Evolutionary conservation across 2,797 vertebrate species (phyloP), one percentile per base, ranked within the genome.

Genomic region (Gadopsis marmoratus): DNA sequence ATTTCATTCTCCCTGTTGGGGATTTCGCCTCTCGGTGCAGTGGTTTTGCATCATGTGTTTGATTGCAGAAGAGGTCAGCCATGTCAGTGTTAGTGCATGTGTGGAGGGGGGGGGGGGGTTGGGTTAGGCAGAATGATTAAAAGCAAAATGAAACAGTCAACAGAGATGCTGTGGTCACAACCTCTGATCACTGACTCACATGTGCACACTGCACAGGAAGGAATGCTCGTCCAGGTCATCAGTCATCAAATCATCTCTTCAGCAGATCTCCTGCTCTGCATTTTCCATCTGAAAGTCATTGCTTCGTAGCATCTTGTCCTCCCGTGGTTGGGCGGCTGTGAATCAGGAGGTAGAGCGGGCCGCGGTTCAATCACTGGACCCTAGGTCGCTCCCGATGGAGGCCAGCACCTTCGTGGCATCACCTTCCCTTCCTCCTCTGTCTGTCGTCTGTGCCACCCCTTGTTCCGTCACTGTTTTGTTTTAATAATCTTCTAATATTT

Each of bases 21-120:
- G 68, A 71, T 58, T 62, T 55, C 71, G 7, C 7, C 21, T 41
- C 82, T 76, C 58, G 41, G 48, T 14, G 11, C 56, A 79, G 65
- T 35, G 67, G 71, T 14, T 50, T 45, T 67, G 74, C 63, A 54
- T 71, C 67, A 63, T 72, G 74, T 47, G 74, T 60, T 67, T 81
- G 81, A 90, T 82, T 85, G 78, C 66, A 71, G 71, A 33, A 59
- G 21, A 75, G 82, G 78, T 80, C 76, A 67, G 67, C 41, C 69
- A 48, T 51, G 35, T 59, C 69, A 62, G 37, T 62, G 67, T 85
- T 31, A 64, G 79, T 43, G 47, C 35, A 21, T 81, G 63, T 62
- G 64, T 64, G 55, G 67, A 8, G 41, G 54, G 59, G 26, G 47
- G 68, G 62, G 45, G 56, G 21, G 6, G 71, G 62, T 74, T 63